Evolutionary conservation across 2,797 vertebrate genomes (phyloP).

Genomic region (Channallabes apus): DNA sequence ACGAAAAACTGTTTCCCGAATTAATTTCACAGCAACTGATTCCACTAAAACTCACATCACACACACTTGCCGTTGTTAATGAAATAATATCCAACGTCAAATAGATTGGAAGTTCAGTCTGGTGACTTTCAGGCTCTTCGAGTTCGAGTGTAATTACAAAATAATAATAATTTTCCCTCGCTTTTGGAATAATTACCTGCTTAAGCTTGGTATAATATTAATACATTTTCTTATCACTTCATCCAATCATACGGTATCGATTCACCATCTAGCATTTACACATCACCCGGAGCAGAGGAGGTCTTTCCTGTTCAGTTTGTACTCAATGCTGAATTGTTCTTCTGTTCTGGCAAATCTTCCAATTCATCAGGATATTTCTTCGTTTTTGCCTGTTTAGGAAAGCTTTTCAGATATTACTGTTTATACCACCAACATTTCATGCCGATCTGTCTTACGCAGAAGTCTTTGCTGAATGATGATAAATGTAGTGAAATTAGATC

Average conservation of each 20-base stretch:
- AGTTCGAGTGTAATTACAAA: background rate
- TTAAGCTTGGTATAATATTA: background rate
- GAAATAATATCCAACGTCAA: background rate
- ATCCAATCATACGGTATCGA: background rate
- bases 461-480: background rate
- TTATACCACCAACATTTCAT: background rate
- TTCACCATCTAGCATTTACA: background rate
- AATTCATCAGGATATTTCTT: background rate
- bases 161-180: background rate
- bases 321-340: background rate
- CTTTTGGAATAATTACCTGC: background rate
- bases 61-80: background rate
- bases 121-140: background rate
- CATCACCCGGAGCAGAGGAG: background rate
- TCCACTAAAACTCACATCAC: background rate
- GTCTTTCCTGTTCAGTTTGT: background rate
- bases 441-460: background rate
- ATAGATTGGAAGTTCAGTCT: background rate
- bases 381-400: background rate
- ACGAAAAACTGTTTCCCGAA: background rate
- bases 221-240: background rate
- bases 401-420: background rate
- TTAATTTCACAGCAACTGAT: background rate
- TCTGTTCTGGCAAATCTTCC: background rate
- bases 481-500: background rate